phyloP scores from a whole-genome alignment of 2,797 vertebrate genomes.

The Podargus strigoides region DNA sequence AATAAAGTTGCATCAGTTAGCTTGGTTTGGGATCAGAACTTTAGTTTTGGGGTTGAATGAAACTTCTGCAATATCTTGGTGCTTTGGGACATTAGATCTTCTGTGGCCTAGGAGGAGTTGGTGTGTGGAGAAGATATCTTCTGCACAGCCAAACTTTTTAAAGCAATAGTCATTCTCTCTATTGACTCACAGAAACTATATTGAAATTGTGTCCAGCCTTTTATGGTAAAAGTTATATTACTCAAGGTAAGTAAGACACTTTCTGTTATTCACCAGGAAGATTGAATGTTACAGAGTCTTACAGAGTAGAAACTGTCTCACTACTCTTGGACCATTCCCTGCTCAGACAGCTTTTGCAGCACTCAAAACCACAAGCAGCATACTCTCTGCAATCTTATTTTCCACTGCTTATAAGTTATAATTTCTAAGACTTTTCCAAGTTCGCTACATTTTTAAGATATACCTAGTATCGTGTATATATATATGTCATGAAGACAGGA shows the following conservation, averaged over 20 bases:
- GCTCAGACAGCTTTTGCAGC: neutral
- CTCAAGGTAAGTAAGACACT: neutral
- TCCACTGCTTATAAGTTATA: neutral
- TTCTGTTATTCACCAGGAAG: neutral
- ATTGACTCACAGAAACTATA: neutral
- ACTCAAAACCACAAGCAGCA: neutral
- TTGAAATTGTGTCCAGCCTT: neutral
- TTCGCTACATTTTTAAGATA: neutral
- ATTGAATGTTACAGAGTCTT: neutral
- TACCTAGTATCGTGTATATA: neutral
- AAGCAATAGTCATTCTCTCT: neutral
- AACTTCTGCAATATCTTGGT: neutral
- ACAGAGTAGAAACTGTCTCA: neutral
- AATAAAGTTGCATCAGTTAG: neutral
- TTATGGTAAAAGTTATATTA: neutral
- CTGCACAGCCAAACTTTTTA: neutral
- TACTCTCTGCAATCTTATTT: neutral
- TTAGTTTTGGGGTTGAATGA: neutral
- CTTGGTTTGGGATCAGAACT: neutral
- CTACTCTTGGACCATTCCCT: neutral
- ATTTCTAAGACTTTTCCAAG: neutral
- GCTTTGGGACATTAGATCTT: neutral
- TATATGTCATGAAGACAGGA: neutral
- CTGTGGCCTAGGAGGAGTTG: neutral
- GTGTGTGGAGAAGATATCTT: neutral